phyloP scores from a whole-genome alignment of 2,113 vertebrate genomes.

The Choloepus hoffmanni region DNA sequence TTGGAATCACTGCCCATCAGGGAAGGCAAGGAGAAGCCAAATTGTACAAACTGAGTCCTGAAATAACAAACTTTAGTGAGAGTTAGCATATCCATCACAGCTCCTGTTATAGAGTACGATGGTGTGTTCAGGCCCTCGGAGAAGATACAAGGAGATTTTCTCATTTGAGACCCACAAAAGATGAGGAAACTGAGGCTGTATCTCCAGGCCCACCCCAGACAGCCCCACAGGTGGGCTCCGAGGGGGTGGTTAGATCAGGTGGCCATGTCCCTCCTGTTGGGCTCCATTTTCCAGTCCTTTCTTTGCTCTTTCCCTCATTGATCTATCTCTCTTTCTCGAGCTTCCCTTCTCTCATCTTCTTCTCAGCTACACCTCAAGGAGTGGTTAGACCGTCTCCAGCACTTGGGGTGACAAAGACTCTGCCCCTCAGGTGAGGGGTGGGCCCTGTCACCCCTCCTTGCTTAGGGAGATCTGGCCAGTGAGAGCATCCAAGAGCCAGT shows the following conservation, averaged over 20 bases:
- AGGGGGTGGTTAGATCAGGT: accelerated
- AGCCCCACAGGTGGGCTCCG: background rate
- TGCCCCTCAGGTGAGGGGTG: accelerated
- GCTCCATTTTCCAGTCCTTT: background rate
- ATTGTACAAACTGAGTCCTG: background rate
- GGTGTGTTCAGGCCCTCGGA: accelerated
- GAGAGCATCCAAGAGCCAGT: background rate
- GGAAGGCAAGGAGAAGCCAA: background rate
- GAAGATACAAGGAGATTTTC: background rate
- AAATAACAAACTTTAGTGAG: background rate
- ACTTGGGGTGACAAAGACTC: background rate
- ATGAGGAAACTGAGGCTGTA: background rate
- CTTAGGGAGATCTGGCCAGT: background rate
- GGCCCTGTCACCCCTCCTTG: accelerated
- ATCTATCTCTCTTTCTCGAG: background rate
- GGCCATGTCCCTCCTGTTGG: background rate
- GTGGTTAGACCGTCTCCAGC: background rate
- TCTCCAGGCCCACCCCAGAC: accelerated
- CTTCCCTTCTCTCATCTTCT: background rate
- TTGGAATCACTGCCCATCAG: background rate
- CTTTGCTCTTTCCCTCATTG: background rate
- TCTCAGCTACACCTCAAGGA: background rate
- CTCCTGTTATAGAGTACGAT: accelerated
- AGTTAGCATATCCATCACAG: accelerated
- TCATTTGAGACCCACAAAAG: background rate